These are phyloP conservation scores for Anas capensis DNA, from an alignment of 2,797 vertebrate genomes.

Conservation along the genomic window DNA sequence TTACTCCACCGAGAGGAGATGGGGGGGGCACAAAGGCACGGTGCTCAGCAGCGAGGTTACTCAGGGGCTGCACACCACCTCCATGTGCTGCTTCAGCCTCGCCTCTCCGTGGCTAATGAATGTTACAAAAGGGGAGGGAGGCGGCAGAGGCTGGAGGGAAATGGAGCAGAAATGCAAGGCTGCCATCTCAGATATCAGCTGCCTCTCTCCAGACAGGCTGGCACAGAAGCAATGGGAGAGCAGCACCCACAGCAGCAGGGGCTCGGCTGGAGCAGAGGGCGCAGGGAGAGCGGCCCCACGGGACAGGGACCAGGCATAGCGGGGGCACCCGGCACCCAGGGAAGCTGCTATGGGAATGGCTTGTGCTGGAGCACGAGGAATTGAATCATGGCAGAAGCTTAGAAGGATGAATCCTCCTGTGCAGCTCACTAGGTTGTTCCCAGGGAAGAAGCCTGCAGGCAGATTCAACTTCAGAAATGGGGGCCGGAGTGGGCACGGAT, in stretches of 20 bases:
- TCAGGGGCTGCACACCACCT: neutral
- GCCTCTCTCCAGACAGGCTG: neutral
- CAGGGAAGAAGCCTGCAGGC: neutral
- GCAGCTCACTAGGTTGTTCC: neutral
- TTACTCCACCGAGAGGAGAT: accelerated
- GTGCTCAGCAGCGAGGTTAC: neutral
- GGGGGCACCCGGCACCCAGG: too few relatives aligned
- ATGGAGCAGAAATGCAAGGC: constrained; percentile 23
- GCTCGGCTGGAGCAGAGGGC: neutral
- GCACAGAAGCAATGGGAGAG: accelerated
- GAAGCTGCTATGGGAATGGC: neutral
- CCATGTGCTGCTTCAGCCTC: neutral
- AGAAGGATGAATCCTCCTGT: neutral
- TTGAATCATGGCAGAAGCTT: neutral
- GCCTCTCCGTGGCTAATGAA: constrained; percentile 21
- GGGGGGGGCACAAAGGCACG: neutral
- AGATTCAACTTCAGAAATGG: too few relatives aligned
- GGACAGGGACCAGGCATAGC: neutral
- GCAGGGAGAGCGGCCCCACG: accelerated
- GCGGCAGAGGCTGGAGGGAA: constrained; percentile 53
- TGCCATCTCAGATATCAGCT: neutral
- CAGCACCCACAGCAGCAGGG: neutral
- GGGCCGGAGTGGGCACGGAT: accelerated
- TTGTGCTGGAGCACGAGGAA: neutral
- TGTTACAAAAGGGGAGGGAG: neutral